phyloP scores from a whole-genome alignment of 2,888 invertebrate species.

The Pogonocherus hispidulus region DNA sequence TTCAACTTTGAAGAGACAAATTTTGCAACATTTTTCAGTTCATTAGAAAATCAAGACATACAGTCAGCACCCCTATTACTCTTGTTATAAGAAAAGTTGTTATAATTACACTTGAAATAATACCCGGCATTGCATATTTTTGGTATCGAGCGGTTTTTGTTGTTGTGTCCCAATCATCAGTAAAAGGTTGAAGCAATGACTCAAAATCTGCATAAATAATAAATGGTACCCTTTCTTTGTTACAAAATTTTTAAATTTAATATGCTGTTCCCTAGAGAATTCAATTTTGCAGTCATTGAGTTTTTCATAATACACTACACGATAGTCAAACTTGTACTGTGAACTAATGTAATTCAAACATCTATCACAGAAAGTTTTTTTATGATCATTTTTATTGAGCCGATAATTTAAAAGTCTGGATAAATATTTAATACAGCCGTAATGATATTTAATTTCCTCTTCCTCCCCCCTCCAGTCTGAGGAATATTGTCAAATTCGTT shows the following conservation, averaged over 20 bases:
- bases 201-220: slow-evolving; percentile 48
- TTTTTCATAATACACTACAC: slow-evolving; percentile 35
- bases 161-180: background rate
- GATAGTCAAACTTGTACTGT: background rate
- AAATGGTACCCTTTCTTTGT: slow-evolving; percentile 36
- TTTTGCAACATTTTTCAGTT: background rate
- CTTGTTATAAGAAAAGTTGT: slow-evolving; percentile 41
- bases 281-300: slow-evolving; percentile 32
- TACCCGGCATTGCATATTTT: slow-evolving; percentile 47
- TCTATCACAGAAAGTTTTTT: slow-evolving; percentile 25
- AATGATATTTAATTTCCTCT: slow-evolving; percentile 33
- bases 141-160: slow-evolving; percentile 3
- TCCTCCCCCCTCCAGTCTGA: background rate
- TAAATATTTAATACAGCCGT: slow-evolving; percentile 46
- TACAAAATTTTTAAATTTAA: slow-evolving; percentile 37
- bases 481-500: background rate
- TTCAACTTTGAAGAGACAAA: too few relatives aligned
- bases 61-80: slow-evolving; percentile 31
- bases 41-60: background rate
- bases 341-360: slow-evolving; percentile 45
- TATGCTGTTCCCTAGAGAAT: slow-evolving; percentile 24
- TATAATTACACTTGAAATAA: slow-evolving; percentile 48
- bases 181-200: slow-evolving; percentile 16
- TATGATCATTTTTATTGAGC: background rate
- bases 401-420: slow-evolving; percentile 34